A percentile compares a stretch with the other conserved stretches of the same genome.
phyloP scores from a whole-genome alignment of 1,140 invertebrate species.

The Aethina tumida region DNA sequence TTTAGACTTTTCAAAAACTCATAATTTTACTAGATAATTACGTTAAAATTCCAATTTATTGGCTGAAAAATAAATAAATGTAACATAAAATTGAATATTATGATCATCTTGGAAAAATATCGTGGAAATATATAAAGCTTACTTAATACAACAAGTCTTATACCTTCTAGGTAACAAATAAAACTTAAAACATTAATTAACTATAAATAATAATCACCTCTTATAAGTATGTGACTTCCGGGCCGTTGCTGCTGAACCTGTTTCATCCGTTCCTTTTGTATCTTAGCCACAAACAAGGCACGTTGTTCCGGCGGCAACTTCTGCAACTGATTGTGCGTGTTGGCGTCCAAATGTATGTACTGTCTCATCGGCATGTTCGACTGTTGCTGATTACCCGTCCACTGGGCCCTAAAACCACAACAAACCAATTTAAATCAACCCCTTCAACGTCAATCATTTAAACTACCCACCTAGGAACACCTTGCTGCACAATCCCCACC shows the following conservation, averaged over 20 bases:
- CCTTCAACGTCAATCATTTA: constrained; percentile 4
- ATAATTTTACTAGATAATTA: too few species aligned
- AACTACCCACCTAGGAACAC: background rate
- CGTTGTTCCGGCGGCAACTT: constrained; percentile 69
- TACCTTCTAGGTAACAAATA: too few species aligned
- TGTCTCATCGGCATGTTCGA: constrained; percentile 44
- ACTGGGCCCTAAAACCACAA: constrained; percentile 22
- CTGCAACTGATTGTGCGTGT: constrained; percentile 72
- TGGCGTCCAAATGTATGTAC: constrained; percentile 65
- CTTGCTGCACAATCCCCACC: too few species aligned
- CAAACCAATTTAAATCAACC: background rate
- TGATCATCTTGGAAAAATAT: too few species aligned
- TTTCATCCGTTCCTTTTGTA: constrained; percentile 54
- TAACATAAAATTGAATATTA: too few species aligned
- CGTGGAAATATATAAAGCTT: too few species aligned
- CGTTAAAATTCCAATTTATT: too few species aligned
- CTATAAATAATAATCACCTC: too few species aligned
- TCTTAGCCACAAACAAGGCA: constrained; percentile 63
- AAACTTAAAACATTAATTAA: too few species aligned
- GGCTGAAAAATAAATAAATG: too few species aligned
- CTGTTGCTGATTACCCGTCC: constrained; percentile 34
- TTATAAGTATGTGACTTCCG: constrained; percentile 33
- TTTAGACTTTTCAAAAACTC: too few species aligned
- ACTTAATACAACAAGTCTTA: too few species aligned
- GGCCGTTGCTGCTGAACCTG: constrained; percentile 42